phyloP scores from a whole-genome alignment of 2,113 vertebrate species.

The human (Homo sapiens) region GRCh38 chr22:17860501-17861000 shows the following conservation, averaged over 20 bases:
- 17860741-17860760: neutral
- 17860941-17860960: neutral
- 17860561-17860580: constrained; percentile 70
- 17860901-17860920: neutral
- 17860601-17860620: constrained; percentile 24
- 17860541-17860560: constrained; percentile 65
- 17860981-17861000: neutral
- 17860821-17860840: constrained; percentile 56
- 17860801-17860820: neutral
- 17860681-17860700: constrained; percentile 44
- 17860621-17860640: neutral
- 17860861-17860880: neutral
- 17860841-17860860: neutral
- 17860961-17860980: neutral
- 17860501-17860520: neutral
- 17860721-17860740: neutral
- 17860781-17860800: neutral
- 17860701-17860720: neutral
- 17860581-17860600: constrained; percentile 68
- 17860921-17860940: neutral
- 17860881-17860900: neutral
- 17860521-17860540: neutral
- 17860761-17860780: neutral
- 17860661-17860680: neutral
- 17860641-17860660: constrained; percentile 51